Conservation (phyloP, 2,113 vertebrate species). For the Sebastes schlegelii region DNA sequence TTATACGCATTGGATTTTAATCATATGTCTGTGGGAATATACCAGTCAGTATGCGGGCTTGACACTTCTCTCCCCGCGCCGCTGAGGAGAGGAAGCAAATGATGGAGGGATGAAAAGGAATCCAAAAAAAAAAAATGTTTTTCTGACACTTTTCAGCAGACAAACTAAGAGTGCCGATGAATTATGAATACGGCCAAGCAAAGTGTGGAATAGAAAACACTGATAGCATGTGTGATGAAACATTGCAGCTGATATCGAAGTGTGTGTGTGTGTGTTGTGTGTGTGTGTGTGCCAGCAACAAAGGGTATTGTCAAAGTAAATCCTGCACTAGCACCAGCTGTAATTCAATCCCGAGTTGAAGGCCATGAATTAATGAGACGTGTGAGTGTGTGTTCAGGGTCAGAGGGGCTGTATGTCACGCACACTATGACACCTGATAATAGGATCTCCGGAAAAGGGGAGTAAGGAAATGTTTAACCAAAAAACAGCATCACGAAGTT, state of each 20-base stretch:
- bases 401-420: constrained; percentile 45
- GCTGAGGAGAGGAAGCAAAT: constrained; percentile 12
- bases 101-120: constrained; percentile 30
- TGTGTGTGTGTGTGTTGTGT: constrained; percentile 4
- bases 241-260: constrained; percentile 25
- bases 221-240: constrained; percentile 34
- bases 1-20: constrained; percentile 36
- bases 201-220: constrained; percentile 25
- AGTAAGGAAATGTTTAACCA: not conserved
- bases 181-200: constrained; percentile 42
- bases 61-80: constrained; percentile 10
- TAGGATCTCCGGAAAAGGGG: constrained; percentile 30
- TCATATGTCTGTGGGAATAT: constrained; percentile 38
- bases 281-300: constrained; percentile 8
- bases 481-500: not conserved
- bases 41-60: not conserved
- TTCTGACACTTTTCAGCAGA: constrained; percentile 24
- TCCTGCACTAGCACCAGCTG: constrained; percentile 33
- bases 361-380: constrained; percentile 78
- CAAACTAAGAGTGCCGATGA: constrained; percentile 28
- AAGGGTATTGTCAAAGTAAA: constrained; percentile 54
- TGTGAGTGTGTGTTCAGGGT: constrained; percentile 62
- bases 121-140: constrained; percentile 17
- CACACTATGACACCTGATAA: constrained; percentile 53
- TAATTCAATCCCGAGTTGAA: constrained; percentile 74